Conservation (phyloP, 1,140 invertebrate genomes). For the Calephelis nemesis region DNA sequence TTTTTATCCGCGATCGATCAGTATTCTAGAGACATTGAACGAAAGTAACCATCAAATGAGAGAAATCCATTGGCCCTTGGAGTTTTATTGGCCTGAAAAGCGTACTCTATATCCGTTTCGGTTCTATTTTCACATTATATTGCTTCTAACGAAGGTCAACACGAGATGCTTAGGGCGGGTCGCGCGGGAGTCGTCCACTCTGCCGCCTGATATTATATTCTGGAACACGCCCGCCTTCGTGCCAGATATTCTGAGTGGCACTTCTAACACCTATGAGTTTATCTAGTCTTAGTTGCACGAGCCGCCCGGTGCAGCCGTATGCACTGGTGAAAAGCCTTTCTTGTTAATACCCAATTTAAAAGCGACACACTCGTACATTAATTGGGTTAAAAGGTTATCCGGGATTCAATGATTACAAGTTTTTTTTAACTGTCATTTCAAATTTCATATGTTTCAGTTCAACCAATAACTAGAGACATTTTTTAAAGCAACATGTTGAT, state of each 20-base stretch:
- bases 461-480: background rate
- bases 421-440: constrained; percentile 11
- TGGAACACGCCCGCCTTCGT: constrained; percentile 70
- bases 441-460: background rate
- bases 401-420: constrained; percentile 7
- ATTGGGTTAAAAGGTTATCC: constrained; percentile 26
- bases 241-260: constrained; percentile 73
- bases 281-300: constrained; percentile 69
- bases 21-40: constrained; percentile 50
- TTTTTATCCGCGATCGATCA: constrained; percentile 43
- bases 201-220: constrained; percentile 75
- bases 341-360: constrained; percentile 25
- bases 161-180: constrained; percentile 39
- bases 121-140: constrained; percentile 73
- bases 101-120: constrained; percentile 53
- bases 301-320: constrained; percentile 63
- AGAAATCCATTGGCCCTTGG: constrained; percentile 53
- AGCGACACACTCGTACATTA: constrained; percentile 21
- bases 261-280: constrained; percentile 72
- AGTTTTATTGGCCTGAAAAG: constrained; percentile 68
- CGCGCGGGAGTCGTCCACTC: constrained; percentile 57
- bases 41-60: constrained; percentile 48
- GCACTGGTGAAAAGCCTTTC: constrained; percentile 49
- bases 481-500: too few species aligned
- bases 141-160: constrained; percentile 62